Evolutionary conservation across 2,113 vertebrate species (phyloP).

Genomic region (Sceloporus undulatus): DNA sequence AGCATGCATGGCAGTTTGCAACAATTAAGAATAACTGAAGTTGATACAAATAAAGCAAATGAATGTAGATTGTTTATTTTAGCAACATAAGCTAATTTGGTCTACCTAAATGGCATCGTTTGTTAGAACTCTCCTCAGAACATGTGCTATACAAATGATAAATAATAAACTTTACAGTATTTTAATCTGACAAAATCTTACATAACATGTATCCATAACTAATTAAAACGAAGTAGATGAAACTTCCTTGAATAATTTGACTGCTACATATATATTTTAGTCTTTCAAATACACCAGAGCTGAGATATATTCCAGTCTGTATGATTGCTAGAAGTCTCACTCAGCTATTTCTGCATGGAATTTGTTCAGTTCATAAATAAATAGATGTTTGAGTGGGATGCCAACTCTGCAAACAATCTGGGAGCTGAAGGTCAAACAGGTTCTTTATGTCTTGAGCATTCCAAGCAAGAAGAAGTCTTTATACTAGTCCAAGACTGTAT

Average conservation of each 20-base stretch:
- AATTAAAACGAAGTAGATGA: background rate
- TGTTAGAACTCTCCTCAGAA: background rate
- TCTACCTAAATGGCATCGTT: background rate
- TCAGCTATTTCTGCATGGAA: constrained; percentile 35
- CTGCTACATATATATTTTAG: background rate
- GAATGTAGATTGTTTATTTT: constrained; percentile 3
- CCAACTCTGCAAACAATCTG: constrained; percentile 23
- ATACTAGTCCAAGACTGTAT: background rate
- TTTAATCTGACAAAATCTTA: background rate
- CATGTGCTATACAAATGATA: background rate
- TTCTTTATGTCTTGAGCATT: background rate
- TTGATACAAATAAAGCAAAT: background rate
- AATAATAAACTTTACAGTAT: constrained; percentile 3
- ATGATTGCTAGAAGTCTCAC: background rate
- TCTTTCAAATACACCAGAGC: background rate
- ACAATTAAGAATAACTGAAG: background rate
- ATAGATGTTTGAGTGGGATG: constrained; percentile 29
- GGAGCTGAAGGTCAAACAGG: constrained; percentile 13
- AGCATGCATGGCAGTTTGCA: background rate
- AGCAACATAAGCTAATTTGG: background rate
- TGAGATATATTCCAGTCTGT: background rate
- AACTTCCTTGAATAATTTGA: background rate
- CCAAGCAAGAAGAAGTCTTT: constrained; percentile 4
- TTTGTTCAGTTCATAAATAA: constrained; percentile 28
- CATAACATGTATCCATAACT: background rate